Percentiles rank a stretch among this genome's conserved stretches.
phyloP scores from a whole-genome alignment of 2,888 invertebrate genomes.

The Plebejus melissa region DNA sequence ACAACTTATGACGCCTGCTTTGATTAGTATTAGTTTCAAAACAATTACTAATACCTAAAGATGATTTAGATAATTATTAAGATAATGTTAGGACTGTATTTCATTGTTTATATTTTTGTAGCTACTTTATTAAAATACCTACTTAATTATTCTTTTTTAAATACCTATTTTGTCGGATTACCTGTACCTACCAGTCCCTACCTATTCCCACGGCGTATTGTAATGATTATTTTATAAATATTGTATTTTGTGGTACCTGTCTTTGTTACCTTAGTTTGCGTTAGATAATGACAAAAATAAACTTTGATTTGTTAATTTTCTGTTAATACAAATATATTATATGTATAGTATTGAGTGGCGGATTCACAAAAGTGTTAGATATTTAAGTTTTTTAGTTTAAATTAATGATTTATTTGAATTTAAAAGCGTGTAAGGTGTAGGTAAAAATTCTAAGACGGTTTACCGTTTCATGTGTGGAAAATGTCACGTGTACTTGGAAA shows the following conservation, averaged over 20 bases:
- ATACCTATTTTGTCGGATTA: not conserved
- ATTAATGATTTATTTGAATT: not conserved
- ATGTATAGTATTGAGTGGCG: not conserved
- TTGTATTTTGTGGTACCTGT: not conserved
- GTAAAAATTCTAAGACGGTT: not conserved
- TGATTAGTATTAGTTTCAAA: too few species aligned
- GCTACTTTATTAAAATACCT: not conserved
- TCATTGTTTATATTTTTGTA: not conserved
- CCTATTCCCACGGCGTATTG: not conserved
- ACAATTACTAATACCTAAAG: too few species aligned
- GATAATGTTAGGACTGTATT: not conserved
- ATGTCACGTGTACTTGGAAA: not conserved
- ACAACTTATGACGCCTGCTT: too few species aligned
- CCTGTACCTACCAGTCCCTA: not conserved
- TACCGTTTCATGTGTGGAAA: not conserved
- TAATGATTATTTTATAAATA: not conserved
- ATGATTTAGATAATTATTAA: too few species aligned
- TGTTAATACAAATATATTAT: not conserved
- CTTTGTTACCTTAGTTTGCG: too few species aligned
- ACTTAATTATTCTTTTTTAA: not conserved
- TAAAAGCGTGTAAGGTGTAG: not conserved
- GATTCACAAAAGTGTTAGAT: not conserved
- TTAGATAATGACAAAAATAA: not conserved
- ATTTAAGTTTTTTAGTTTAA: not conserved
- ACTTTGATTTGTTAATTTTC: not conserved